Evolutionary conservation across 2,888 invertebrate genomes (phyloP).

Genomic region (Drosophila eohydei): DNA sequence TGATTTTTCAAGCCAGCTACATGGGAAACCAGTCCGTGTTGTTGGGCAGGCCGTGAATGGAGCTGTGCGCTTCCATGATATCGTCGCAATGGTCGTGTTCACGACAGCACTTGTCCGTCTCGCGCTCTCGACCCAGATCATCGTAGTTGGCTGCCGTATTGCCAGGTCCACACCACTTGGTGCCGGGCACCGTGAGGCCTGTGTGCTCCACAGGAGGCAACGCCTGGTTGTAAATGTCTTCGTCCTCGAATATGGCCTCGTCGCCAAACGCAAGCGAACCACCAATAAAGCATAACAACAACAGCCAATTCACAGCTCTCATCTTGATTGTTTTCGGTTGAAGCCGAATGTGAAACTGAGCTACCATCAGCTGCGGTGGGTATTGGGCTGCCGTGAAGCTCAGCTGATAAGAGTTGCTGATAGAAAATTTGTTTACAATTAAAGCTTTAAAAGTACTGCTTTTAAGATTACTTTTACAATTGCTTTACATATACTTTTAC

Average conservation of each 20-base stretch:
- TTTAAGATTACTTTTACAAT: not conserved
- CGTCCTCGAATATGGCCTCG: slow-evolving; percentile 84
- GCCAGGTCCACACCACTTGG: slow-evolving; percentile 97
- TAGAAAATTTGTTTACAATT: slow-evolving; percentile 7
- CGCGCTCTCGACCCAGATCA: slow-evolving; percentile 92
- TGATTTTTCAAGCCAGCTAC: slow-evolving; percentile 65
- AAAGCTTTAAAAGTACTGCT: not conserved
- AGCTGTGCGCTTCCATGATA: slow-evolving; percentile 77
- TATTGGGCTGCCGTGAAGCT: not conserved
- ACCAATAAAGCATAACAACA: slow-evolving; percentile 23
- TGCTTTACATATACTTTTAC: not conserved
- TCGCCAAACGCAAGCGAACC: slow-evolving; percentile 66
- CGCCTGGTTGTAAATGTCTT: slow-evolving; percentile 83
- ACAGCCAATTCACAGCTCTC: slow-evolving; percentile 16
- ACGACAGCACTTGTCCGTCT: slow-evolving; percentile 94
- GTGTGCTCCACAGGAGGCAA: slow-evolving; percentile 75
- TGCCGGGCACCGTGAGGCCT: slow-evolving; percentile 87
- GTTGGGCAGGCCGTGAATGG: slow-evolving; percentile 74
- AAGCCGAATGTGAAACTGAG: slow-evolving; percentile 38
- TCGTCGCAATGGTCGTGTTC: slow-evolving; percentile 89
- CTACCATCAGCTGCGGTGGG: slow-evolving; percentile 18
- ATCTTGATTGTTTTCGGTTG: slow-evolving; percentile 29
- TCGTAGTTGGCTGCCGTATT: slow-evolving; percentile 91
- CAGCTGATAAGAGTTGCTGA: slow-evolving; percentile 33
- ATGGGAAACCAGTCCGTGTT: slow-evolving; percentile 84